Evolutionary conservation across 2,888 invertebrate genomes (phyloP), one percentile per base, ranked within the genome.

Genomic region (Tenthredo notha): DNA sequence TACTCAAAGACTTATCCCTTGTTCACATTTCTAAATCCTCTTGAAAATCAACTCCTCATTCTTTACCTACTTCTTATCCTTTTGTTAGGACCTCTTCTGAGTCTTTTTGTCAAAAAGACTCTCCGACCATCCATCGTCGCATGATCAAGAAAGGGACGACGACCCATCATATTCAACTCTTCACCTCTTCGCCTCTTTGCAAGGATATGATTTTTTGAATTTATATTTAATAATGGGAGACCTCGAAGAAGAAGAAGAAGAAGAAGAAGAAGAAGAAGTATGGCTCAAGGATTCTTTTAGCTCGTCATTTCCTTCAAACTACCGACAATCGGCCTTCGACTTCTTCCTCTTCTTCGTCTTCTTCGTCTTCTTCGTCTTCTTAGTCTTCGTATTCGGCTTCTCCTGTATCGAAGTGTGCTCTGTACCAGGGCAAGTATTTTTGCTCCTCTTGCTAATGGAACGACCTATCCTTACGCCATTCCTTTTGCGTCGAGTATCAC

Each of bases 361-460:
- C 72, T 40, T 40, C 72, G n/a, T 40, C 72, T 40, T 40, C 72
- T 29, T 72, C n/a, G 21, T 40, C n/a, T 43, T 72, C n/a, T 72
- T 72, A 40, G 21, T 43, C 40, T 74, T 43, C 43, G 12, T 43
- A 4, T 43, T 37, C 10, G 21, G n/a, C 37, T 72, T 43, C 43
- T 40, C 33, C 4, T 3, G 29, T 33, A 12, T 29, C 18, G 33
- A n/a, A 33, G 18, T 43, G 7, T n/a, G 33, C 21, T 9, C 74
- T 9, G 67, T n/a, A 40, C 21, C 29, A 29, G 25, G 50, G 12
- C 47, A 77, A 33, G 77, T 54, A 77, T 77, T 77, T 77, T 21
- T 67, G 67, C 77, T 54, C 80, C 80, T 80, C 21, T 61, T 61
- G 80, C 61, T 80, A 80, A 80, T 80, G 80, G 80, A 80, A 80